phyloP scores from a whole-genome alignment of 2,113 vertebrate genomes.

The Siphamia tubifer region DNA sequence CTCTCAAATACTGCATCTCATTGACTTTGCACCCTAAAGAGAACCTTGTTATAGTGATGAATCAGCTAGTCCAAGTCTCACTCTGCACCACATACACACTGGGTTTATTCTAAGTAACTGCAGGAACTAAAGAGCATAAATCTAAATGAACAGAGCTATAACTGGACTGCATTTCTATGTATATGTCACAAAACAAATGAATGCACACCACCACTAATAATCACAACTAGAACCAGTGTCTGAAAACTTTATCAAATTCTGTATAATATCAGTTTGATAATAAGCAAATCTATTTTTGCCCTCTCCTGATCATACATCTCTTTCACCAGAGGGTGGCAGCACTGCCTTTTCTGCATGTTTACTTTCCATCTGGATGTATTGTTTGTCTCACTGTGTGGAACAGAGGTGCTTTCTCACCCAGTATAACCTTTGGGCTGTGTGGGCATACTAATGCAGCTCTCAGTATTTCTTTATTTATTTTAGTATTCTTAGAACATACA shows the following conservation, averaged over 20 bases:
- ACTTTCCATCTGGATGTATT: not conserved
- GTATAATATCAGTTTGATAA: not conserved
- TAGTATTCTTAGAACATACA: constrained; percentile 6
- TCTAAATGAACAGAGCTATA: not conserved
- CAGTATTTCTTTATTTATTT: not conserved
- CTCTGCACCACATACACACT: not conserved
- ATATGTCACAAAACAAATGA: too few species aligned
- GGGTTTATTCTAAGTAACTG: not conserved
- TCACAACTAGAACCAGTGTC: not conserved
- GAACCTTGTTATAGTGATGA: too few species aligned
- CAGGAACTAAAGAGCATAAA: not conserved
- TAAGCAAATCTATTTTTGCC: not conserved
- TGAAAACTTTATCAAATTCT: not conserved
- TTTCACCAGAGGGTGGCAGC: constrained; percentile 74
- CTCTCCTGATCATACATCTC: constrained; percentile 7
- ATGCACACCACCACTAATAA: not conserved
- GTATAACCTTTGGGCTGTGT: not conserved
- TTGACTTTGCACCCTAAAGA: too few species aligned
- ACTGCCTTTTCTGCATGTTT: constrained; percentile 29
- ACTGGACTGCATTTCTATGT: not conserved
- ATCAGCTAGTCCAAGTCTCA: too few species aligned
- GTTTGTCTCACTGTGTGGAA: not conserved
- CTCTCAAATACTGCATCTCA: not conserved
- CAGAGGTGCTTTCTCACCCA: not conserved
- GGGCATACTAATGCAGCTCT: not conserved